Percentiles rank a stretch among this genome's conserved stretches.
Conservation (phyloP, 2,113 vertebrate genomes). For the Dipodomys merriami region DNA sequence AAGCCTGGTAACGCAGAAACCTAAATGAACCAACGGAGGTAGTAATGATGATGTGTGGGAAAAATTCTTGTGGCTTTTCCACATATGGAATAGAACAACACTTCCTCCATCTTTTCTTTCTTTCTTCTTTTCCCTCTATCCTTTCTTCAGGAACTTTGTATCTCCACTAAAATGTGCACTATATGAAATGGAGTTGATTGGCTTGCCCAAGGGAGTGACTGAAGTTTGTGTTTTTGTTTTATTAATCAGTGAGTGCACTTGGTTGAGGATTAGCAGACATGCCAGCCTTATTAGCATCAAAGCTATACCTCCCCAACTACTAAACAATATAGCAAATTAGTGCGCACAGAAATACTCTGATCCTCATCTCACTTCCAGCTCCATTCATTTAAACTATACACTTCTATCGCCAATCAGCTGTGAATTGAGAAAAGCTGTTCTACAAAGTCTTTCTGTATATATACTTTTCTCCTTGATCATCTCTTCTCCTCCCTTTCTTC, state of each 20-base stretch:
- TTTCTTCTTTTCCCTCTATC: not conserved
- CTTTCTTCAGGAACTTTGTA: not conserved
- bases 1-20: constrained; percentile 60
- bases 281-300: constrained; percentile 74
- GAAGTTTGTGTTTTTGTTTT: constrained; percentile 76
- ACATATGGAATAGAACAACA: constrained; percentile 1
- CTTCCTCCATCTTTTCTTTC: too few relatives aligned
- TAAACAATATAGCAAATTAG: constrained; percentile 35
- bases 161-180: constrained; percentile 41
- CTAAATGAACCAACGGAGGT: constrained; percentile 39
- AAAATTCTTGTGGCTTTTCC: constrained; percentile 32
- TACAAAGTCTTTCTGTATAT: not conserved
- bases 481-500: too few relatives aligned
- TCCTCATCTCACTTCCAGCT: accelerated
- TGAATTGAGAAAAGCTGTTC: not conserved
- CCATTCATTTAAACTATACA: not conserved
- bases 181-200: constrained; percentile 70
- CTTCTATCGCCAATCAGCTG: constrained; percentile 25
- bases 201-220: constrained; percentile 59
- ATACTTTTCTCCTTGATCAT: too few relatives aligned
- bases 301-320: constrained; percentile 70
- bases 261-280: constrained; percentile 71
- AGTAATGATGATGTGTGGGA: not conserved
- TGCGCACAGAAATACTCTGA: not conserved
- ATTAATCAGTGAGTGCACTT: constrained; percentile 78